phyloP scores from a whole-genome alignment of 2,113 vertebrate genomes.

The Bufo gargarizans region DNA sequence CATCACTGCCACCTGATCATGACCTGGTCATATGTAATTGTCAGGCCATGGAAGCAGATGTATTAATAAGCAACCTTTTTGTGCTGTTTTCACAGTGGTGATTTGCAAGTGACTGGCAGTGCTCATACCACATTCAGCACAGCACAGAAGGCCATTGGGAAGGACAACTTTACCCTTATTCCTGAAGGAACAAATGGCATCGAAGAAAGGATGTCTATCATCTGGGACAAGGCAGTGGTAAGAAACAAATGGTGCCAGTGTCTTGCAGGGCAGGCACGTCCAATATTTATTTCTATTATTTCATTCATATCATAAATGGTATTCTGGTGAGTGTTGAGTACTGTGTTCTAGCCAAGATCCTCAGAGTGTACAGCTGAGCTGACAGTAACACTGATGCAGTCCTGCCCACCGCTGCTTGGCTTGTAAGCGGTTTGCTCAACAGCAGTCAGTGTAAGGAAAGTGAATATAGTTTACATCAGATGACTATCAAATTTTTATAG shows the following conservation, averaged over 20 bases:
- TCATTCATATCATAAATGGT: too few relatives aligned
- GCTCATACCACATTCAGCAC: constrained; percentile 97
- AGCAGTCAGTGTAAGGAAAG: too few relatives aligned
- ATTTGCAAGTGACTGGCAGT: constrained; percentile 91
- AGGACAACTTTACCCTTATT: constrained; percentile 96
- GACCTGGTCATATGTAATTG: constrained; percentile 20
- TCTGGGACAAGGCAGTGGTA: constrained; percentile 99
- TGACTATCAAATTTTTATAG: too few relatives aligned
- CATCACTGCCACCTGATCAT: not conserved
- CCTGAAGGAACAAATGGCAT: constrained; percentile 94
- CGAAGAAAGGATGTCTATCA: constrained; percentile 93
- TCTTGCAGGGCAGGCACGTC: too few relatives aligned
- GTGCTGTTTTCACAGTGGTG: constrained; percentile 77
- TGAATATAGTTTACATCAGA: too few relatives aligned
- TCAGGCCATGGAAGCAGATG: not conserved
- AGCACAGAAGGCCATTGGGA: constrained; percentile 96
- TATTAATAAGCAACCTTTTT: not conserved
- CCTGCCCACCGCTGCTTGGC: too few relatives aligned
- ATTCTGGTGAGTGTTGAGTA: too few relatives aligned
- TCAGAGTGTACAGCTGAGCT: too few relatives aligned
- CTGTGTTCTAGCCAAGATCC: too few relatives aligned
- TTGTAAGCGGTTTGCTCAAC: too few relatives aligned
- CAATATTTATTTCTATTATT: too few relatives aligned
- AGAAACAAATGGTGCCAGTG: constrained; percentile 60
- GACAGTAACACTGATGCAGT: too few relatives aligned